Evolutionary conservation across 2,888 invertebrate species (phyloP).

Genomic region (Zaprionus lineosus): DNA sequence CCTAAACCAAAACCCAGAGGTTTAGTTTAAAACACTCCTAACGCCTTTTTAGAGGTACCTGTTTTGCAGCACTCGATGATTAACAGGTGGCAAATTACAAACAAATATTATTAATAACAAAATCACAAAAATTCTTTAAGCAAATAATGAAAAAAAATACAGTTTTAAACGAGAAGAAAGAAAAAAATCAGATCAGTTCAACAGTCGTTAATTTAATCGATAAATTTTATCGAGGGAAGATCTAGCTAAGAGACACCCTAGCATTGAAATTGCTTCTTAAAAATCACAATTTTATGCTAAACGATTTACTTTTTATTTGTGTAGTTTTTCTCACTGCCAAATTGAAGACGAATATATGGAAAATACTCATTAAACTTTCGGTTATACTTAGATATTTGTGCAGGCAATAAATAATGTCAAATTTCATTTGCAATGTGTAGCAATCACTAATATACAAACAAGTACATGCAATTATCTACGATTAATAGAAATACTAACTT

Average conservation of each 20-base stretch:
- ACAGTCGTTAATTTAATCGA: too few species aligned
- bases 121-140: too few species aligned
- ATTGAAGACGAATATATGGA: slow-evolving; percentile 24
- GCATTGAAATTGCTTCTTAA: slow-evolving; percentile 26
- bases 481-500: slow-evolving; percentile 36
- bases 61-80: slow-evolving; percentile 51
- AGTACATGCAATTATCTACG: slow-evolving; percentile 41
- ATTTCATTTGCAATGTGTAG: slow-evolving; percentile 70
- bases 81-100: slow-evolving; percentile 27
- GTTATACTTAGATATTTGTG: slow-evolving; percentile 33
- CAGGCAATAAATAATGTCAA: slow-evolving; percentile 28
- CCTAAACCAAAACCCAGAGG: slow-evolving; percentile 9
- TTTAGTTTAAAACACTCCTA: slow-evolving; percentile 39
- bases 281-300: slow-evolving; percentile 37
- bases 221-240: too few species aligned
- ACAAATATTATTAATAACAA: slow-evolving; percentile 7
- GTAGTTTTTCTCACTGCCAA: slow-evolving; percentile 72
- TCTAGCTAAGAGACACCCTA: too few species aligned
- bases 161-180: slow-evolving; percentile 1
- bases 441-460: slow-evolving; percentile 61
- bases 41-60: slow-evolving; percentile 69
- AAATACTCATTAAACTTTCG: slow-evolving; percentile 22
- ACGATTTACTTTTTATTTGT: slow-evolving; percentile 46
- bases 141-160: slow-evolving; percentile 5
- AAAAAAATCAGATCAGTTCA: neutral